Evolutionary conservation across 92 coral and sea anemone genomes (phyloP), one percentile per base, ranked within the genome.

Genomic region (Phymanthus crucifer): DNA sequence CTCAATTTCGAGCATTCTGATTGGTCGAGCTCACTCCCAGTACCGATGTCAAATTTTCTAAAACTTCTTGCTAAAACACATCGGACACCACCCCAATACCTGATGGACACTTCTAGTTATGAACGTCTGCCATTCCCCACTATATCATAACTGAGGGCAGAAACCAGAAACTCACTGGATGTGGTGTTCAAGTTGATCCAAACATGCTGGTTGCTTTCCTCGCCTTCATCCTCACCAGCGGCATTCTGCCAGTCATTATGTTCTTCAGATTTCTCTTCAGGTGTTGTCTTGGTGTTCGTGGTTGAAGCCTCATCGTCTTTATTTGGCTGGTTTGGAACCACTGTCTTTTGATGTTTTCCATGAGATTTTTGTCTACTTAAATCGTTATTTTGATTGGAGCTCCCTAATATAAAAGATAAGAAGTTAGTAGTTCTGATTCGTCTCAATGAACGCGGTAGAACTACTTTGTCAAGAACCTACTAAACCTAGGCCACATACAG

Each of bases 211-310:
- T 82, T 82, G 66, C 86, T 82, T 40, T 82, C 86, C 4, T 47
- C 33, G 38, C 86, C 86, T 71, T 82, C 86, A 48, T 82, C 86
- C 46, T 82, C 86, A 32, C 86, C 86, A 16, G 61, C 61, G 23
- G 86, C 86, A 32, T 69, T 71, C 31, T 74, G 40, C 86, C 83
- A 79, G 35, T 79, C 83, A 29, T 79, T 75, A 47, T 69, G 73
- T 66, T 16, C 40, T 64, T 70, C 58, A 32, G 82, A 64, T 75
- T 32, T 75, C 2, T 24, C 13, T 61, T 61, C 4, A 27, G 19
- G 27, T 21, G 6, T 54, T 24, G 6, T 21, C 11, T 29, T 27
- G 33, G 68, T 27, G 68, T 61, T 61, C 68, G 7, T n/a, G n/a
- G 1, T 24, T 1, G 14, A 24, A 61, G 1, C 4, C 2, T 61